Evolutionary conservation across 35 echinoderm and acorn worm genomes (phyloP).

Genomic region (Apostichopus californicus): DNA sequence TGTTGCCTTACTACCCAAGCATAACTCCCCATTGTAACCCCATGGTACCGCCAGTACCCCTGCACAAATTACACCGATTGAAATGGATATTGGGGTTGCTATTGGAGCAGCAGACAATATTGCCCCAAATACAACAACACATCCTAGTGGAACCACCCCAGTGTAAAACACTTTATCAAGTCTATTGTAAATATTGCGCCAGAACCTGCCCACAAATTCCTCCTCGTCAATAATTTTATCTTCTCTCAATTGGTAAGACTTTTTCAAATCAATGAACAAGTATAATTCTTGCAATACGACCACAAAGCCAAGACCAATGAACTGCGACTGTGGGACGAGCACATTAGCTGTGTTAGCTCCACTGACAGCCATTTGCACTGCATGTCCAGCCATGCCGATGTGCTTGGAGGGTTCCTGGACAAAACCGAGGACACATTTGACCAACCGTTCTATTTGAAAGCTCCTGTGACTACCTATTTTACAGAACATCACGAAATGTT

Average conservation of each 20-base stretch:
- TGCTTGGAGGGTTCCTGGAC: background rate
- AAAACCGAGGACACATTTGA: background rate
- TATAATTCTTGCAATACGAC: background rate
- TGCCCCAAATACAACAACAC: background rate
- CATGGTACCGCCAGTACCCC: background rate
- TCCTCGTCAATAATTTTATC: background rate
- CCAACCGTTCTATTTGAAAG: background rate
- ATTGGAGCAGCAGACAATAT: background rate
- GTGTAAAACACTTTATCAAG: background rate
- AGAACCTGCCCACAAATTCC: background rate
- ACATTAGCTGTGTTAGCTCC: background rate
- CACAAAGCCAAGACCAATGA: background rate
- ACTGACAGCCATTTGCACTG: background rate
- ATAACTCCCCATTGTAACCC: background rate
- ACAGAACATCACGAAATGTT: slow-evolving; percentile 1
- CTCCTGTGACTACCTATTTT: slow-evolving; percentile 23
- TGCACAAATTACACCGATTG: background rate
- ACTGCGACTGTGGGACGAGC: background rate
- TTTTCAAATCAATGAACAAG: background rate
- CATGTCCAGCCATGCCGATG: background rate
- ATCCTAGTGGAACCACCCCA: background rate
- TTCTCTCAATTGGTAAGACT: background rate
- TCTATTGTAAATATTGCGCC: background rate
- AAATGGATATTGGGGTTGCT: background rate
- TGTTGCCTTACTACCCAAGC: no score